Conservation (phyloP, 2,888 invertebrate species). For the Agrilus cyanescens region DNA sequence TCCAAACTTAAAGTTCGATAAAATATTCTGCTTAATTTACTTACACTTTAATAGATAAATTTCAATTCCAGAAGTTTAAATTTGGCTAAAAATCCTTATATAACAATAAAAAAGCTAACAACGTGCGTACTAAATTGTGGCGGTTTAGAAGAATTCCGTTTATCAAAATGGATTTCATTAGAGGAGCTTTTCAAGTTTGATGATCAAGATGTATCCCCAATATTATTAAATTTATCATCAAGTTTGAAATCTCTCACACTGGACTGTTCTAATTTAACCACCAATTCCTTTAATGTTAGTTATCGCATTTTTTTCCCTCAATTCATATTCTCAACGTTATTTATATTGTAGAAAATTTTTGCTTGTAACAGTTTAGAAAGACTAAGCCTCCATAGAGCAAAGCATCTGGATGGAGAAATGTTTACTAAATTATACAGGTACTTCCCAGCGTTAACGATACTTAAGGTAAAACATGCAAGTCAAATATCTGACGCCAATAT, state of each 20-base stretch:
- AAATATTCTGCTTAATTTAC: constrained; percentile 1
- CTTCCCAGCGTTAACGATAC: constrained; percentile 15
- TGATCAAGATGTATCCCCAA: constrained; percentile 20
- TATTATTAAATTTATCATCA: constrained; percentile 16
- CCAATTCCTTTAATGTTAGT: constrained; percentile 17
- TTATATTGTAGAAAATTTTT: constrained; percentile 16
- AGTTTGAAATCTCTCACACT: constrained; percentile 17
- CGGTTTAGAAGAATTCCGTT: constrained; percentile 18
- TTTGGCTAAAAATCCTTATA: constrained; percentile 15
- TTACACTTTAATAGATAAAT: background rate
- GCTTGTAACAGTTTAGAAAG: constrained; percentile 17
- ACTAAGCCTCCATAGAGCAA: constrained; percentile 18
- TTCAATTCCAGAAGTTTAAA: constrained; percentile 18
- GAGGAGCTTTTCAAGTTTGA: constrained; percentile 13
- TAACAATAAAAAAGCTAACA: constrained; percentile 17
- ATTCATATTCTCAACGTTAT: background rate
- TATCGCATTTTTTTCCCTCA: background rate
- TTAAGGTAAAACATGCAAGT: constrained; percentile 20
- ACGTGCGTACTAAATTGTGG: constrained; percentile 19
- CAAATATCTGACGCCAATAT: constrained; percentile 17
- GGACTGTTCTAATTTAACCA: constrained; percentile 18
- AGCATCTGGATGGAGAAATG: constrained; percentile 18
- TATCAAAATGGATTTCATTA: constrained; percentile 15
- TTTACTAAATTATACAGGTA: constrained; percentile 16
- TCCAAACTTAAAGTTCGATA: constrained; percentile 13